These are phyloP conservation scores for Pollenia labialis DNA, from an alignment of 2,888 invertebrate species.

Conservation along the genomic window DNA sequence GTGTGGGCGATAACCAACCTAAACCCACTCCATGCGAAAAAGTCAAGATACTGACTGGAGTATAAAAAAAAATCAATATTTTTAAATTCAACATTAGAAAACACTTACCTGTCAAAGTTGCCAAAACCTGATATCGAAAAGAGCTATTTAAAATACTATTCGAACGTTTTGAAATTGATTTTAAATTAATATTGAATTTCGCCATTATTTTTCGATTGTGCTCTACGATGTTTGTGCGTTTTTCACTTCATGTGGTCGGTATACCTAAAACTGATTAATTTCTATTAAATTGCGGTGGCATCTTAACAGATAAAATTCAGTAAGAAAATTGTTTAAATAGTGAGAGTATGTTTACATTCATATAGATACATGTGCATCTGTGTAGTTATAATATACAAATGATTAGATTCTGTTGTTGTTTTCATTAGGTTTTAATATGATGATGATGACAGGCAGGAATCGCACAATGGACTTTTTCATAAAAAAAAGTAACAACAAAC, in stretches of 20 bases:
- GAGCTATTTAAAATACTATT: slow-evolving; percentile 62
- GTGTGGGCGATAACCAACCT: slow-evolving; percentile 82
- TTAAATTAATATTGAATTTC: slow-evolving; percentile 22
- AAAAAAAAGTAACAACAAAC: too few relatives aligned
- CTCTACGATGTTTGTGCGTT: not conserved
- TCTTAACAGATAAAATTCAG: slow-evolving; percentile 36
- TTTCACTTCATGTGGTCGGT: not conserved
- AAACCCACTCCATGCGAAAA: slow-evolving; percentile 81
- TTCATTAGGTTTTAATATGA: not conserved
- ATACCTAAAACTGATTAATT: slow-evolving; percentile 12
- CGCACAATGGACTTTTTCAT: too few relatives aligned
- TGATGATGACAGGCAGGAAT: slow-evolving; percentile 85
- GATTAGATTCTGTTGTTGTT: slow-evolving; percentile 16
- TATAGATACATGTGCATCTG: not conserved
- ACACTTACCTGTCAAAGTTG: slow-evolving; percentile 77
- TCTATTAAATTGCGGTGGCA: slow-evolving; percentile 6
- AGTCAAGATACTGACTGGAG: slow-evolving; percentile 81
- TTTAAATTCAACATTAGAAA: not conserved
- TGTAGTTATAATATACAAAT: not conserved
- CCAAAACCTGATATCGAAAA: slow-evolving; percentile 77
- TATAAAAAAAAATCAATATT: slow-evolving; percentile 16
- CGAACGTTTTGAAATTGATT: slow-evolving; percentile 33
- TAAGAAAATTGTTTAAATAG: not conserved
- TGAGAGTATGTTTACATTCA: not conserved
- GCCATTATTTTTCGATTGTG: not conserved